Evolutionary conservation across 2,888 invertebrate species (phyloP).

Genomic region (Eulithis testata): DNA sequence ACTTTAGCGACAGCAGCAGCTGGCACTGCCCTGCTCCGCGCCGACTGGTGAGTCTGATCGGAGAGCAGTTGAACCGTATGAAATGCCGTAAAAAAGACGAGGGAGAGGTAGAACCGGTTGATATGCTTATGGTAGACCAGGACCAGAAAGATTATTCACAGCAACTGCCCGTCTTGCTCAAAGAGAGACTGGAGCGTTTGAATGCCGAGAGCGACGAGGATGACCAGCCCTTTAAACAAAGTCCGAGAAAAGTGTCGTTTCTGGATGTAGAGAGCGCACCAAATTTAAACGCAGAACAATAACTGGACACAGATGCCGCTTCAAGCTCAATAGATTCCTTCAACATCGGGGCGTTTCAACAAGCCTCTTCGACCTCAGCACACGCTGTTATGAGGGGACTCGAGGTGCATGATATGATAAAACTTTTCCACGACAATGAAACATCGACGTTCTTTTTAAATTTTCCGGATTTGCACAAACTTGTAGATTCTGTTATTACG

Average conservation of each 20-base stretch:
- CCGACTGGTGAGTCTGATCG: background rate
- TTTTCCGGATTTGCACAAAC: background rate
- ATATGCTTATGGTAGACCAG: background rate
- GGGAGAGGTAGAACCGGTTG: background rate
- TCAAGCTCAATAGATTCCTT: background rate
- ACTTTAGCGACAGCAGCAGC: conserved; percentile 4
- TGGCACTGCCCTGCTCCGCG: conserved; percentile 3
- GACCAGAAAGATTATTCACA: background rate
- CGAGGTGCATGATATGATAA: background rate
- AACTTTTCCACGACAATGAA: background rate
- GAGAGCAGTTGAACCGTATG: conserved; percentile 2
- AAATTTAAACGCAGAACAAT: background rate
- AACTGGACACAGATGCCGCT: background rate
- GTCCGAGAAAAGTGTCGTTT: background rate
- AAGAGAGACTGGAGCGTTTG: conserved; percentile 1
- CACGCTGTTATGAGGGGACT: background rate
- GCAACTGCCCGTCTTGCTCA: background rate
- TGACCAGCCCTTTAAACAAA: background rate
- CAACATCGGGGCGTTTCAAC: background rate
- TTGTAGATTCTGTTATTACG: background rate
- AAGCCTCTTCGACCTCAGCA: background rate
- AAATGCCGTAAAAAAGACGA: background rate
- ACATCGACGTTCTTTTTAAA: background rate
- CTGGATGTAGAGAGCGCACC: background rate
- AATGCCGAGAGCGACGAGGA: conserved; percentile 6